phyloP scores from a whole-genome alignment of 2,888 invertebrate genomes.

The Tetramorium bicarinatum region DNA sequence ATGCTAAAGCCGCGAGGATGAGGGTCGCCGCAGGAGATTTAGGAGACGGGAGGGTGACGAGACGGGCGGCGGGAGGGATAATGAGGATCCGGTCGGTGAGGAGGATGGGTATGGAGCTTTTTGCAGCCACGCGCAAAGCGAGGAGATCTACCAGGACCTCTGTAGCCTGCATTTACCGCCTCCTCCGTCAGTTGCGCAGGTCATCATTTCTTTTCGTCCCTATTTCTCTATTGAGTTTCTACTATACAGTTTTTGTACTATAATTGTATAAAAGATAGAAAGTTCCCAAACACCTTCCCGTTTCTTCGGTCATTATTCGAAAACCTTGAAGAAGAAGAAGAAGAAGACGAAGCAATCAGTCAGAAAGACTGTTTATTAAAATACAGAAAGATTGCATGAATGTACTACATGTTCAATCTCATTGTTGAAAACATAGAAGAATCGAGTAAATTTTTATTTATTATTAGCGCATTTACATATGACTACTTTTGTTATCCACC shows the following conservation, averaged over 20 bases:
- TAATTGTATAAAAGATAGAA: conserved; percentile 21
- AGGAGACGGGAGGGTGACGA: conserved; percentile 83
- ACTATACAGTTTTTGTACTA: background rate
- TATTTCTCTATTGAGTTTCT: conserved; percentile 29
- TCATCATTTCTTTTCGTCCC: conserved; percentile 76
- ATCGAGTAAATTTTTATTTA: background rate
- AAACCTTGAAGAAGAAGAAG: conserved; percentile 3
- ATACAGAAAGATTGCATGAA: conserved; percentile 35
- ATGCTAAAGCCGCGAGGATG: conserved; percentile 85
- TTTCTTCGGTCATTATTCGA: background rate
- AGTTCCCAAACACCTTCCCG: background rate
- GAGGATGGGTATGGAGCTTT: conserved; percentile 90
- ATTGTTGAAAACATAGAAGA: background rate
- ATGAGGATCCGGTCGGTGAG: conserved; percentile 86
- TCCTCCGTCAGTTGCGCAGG: conserved; percentile 86
- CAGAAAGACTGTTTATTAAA: background rate
- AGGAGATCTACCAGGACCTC: conserved; percentile 98
- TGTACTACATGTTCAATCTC: conserved; percentile 34
- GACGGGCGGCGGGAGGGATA: conserved; percentile 79
- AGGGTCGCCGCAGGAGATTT: conserved; percentile 84
- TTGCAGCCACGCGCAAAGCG: conserved; percentile 92
- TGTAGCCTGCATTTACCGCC: conserved; percentile 91
- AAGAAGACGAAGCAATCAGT: background rate
- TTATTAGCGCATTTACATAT: conserved; percentile 20
- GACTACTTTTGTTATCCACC: conserved; percentile 26